A percentile compares a stretch with the other conserved stretches of the same genome.
These are phyloP conservation scores for Loxodonta africana DNA, from an alignment of 2,113 vertebrate species.

Conservation along the genomic window DNA sequence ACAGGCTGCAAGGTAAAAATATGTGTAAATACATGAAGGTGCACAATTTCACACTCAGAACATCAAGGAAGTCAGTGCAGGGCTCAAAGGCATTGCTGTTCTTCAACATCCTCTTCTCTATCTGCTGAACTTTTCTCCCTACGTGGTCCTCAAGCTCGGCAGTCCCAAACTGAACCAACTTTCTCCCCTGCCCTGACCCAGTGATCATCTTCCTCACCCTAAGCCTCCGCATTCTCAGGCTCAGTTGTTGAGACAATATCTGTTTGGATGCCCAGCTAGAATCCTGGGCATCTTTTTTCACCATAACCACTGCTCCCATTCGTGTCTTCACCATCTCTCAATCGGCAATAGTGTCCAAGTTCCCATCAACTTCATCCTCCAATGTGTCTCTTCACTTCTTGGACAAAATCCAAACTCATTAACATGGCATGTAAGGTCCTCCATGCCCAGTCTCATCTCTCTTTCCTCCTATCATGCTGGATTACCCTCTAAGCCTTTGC, in stretches of 20 bases:
- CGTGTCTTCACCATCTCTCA: neutral
- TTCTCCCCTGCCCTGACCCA: neutral
- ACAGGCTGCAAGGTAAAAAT: neutral
- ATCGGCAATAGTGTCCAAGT: neutral
- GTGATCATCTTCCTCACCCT: neutral
- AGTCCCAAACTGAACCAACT: neutral
- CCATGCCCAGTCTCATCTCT: neutral
- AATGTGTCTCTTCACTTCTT: neutral
- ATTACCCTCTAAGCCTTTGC: neutral
- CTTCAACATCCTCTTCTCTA: neutral
- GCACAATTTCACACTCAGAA: neutral
- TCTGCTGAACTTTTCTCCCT: neutral
- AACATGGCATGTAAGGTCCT: neutral
- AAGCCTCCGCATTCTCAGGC: neutral
- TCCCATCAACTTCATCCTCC: neutral
- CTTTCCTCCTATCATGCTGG: neutral
- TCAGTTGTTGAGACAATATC: neutral
- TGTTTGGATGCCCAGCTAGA: neutral
- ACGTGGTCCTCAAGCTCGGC: neutral
- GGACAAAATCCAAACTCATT: neutral
- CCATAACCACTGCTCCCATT: neutral
- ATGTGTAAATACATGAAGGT: neutral
- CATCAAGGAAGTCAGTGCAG: neutral
- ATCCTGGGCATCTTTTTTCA: neutral
- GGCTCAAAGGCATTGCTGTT: neutral